Evolutionary conservation across 2,797 vertebrate species (phyloP).

Genomic region (Taeniopygia guttata): DNA sequence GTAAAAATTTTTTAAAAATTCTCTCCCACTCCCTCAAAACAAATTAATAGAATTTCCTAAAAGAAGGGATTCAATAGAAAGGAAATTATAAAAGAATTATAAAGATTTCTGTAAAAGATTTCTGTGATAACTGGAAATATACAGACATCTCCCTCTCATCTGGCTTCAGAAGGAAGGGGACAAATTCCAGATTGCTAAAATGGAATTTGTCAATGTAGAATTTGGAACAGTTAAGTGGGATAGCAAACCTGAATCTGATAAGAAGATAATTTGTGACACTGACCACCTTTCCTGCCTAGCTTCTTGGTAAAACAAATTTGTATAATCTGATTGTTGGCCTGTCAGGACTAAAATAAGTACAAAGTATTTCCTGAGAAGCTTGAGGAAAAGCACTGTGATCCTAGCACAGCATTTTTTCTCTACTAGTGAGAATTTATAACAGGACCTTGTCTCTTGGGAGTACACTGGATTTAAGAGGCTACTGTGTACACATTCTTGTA

Average conservation of each 20-base stretch:
- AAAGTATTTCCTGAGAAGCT: neutral
- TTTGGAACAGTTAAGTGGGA: neutral
- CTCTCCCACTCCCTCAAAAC: neutral
- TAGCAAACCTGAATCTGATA: neutral
- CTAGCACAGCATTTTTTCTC: neutral
- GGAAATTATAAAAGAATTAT: neutral
- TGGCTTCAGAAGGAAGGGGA: neutral
- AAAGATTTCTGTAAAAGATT: neutral
- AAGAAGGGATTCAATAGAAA: neutral
- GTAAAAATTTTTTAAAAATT: neutral
- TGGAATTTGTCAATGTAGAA: neutral
- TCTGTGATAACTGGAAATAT: neutral
- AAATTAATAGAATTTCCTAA: neutral
- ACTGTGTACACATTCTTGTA: too few species aligned
- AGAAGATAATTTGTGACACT: neutral
- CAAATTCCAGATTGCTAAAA: conserved; percentile 21
- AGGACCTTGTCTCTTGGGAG: neutral
- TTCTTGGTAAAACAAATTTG: neutral
- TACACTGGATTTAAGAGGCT: neutral
- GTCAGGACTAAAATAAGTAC: neutral
- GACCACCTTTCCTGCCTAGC: neutral
- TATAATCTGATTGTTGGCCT: neutral
- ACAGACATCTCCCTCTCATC: neutral
- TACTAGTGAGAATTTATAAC: neutral
- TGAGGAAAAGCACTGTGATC: neutral